phyloP scores from a whole-genome alignment of 1,140 invertebrate species.

The Hylaeus anthracinus region DNA sequence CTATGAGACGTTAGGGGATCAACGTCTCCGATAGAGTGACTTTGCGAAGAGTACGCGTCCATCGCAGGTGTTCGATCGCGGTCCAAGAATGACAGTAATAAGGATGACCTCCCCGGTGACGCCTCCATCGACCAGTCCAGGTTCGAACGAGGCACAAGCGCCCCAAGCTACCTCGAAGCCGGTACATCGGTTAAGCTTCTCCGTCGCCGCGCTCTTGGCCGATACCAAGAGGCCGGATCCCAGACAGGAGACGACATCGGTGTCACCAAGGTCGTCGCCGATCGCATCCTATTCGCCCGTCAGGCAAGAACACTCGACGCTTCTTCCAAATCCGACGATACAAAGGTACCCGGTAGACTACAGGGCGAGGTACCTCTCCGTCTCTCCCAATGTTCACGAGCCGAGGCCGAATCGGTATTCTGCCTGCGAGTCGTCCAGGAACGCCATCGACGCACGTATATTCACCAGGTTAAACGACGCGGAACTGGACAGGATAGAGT shows the following conservation, averaged over 20 bases:
- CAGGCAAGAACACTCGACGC: slow-evolving; percentile 42
- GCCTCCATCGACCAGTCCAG: slow-evolving; percentile 73
- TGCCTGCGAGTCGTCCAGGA: slow-evolving; percentile 35
- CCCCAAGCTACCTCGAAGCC: slow-evolving; percentile 64
- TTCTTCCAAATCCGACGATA: slow-evolving; percentile 16
- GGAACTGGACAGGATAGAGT: slow-evolving; percentile 33
- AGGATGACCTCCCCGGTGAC: slow-evolving; percentile 77
- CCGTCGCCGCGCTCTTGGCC: slow-evolving; percentile 79
- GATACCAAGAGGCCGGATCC: slow-evolving; percentile 70
- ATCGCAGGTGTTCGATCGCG: slow-evolving; percentile 21
- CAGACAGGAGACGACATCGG: slow-evolving; percentile 33
- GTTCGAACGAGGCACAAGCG: slow-evolving; percentile 67
- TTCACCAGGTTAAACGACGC: slow-evolving; percentile 37
- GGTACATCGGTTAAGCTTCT: slow-evolving; percentile 78
- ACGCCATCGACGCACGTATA: slow-evolving; percentile 26
- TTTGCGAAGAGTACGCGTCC: slow-evolving; percentile 7
- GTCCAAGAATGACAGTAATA: slow-evolving; percentile 76
- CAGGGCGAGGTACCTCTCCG: slow-evolving; percentile 41
- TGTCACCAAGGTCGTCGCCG: slow-evolving; percentile 58
- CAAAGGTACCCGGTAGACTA: slow-evolving; percentile 57
- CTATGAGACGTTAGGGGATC: background rate
- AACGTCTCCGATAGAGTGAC: background rate
- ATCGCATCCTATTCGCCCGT: slow-evolving; percentile 55
- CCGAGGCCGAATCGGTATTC: background rate
- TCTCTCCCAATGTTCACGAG: slow-evolving; percentile 32